Evolutionary conservation across 1,140 invertebrate species (phyloP), one percentile per base, ranked within the genome.

Genomic region (Capitella teleta): DNA sequence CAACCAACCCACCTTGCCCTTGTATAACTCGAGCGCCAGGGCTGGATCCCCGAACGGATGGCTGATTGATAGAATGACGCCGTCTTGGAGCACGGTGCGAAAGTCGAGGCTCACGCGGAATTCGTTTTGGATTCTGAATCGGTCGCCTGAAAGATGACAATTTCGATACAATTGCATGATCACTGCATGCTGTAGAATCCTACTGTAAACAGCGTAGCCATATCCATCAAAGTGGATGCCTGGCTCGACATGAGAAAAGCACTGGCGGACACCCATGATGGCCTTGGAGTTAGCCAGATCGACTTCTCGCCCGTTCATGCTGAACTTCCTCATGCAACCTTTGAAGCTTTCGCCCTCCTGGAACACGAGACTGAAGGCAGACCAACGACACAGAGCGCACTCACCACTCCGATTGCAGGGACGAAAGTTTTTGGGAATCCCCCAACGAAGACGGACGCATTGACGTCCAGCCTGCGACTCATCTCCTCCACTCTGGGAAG

Each of bases 211-310:
- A 19, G 84, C 86, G 67, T 81, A 88, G 3, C 84, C 82, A 62
- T 85, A 83, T 26, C 84, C 84, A 14, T 81, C 78, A 61, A 95
- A 92, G 67, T 85, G 91, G 0, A 85, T 86, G 38, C 87, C 89
- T 40, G 77, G 77, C 66, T 93, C 87, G 3, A 93, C 82, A 34
- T 79, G 79, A 0, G 83, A 81, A 61, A 91, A 92, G 70, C 90
- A 95, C 59, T 87, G 84, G 0, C 86, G 84, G 8, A 92, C 84
- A 53, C 83, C 80, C 47, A 79, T 79, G 38, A 82, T 79, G 28
- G 80, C 79, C 47, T 66, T 64, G 10, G 67, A 66, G 2, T 81
- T 78, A 21, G 84, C 80, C 61, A 91, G 77, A 68, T 87, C 85
- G 61, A 85, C 80, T 19, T 76, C 73, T 46, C 80, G 78, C 5